Evolutionary conservation across 1,140 invertebrate species (phyloP), one percentile per base, ranked within the genome.

Genomic region (Oreohelix idahoensis): DNA sequence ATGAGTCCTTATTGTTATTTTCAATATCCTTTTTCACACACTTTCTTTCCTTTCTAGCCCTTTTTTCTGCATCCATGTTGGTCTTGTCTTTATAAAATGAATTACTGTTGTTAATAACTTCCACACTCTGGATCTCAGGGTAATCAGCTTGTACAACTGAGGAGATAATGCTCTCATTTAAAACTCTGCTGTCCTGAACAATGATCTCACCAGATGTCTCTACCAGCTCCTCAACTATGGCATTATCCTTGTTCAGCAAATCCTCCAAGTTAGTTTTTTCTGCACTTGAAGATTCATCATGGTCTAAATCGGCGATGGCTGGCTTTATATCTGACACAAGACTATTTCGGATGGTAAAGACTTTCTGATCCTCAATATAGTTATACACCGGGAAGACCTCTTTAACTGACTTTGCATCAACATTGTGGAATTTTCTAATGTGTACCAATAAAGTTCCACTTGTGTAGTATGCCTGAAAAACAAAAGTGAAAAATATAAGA

Each of bases 381-480:
- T 26, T 51, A 17, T 39, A 32, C 1, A 74, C 71, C 1, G 80
- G 80, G 45, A 82, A 82, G 1, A 82, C 80, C 0, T 82, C 80
- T 49, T 82, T 82, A 32, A 82, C 80, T 39, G 69, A 36, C 45
- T 82, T 82, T 4, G 80, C 80, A 58, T 73, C 71, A 10, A 82
- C 42, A 70, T 82, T 82, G 71, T 82, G 80, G n/a, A 51, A 70
- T 29, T 82, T 82, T 51, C 80, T 39, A 75, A 82, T 82, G 71
- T 82, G 80, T 20, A 82, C 29, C n/a, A 82, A 39, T 11, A 82
- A 66, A 58, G 80, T 82, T 36, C 80, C 80, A 63, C 80, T 82
- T 26, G 80, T 82, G n/a, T 63, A 45, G 42, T 82, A 82, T 2
- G 80, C 38, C 80, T 82, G 80, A 58, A 42, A 35, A 71, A 8